Evolutionary conservation across 2,888 invertebrate species (phyloP).

Genomic region (Torymus tubicola): DNA sequence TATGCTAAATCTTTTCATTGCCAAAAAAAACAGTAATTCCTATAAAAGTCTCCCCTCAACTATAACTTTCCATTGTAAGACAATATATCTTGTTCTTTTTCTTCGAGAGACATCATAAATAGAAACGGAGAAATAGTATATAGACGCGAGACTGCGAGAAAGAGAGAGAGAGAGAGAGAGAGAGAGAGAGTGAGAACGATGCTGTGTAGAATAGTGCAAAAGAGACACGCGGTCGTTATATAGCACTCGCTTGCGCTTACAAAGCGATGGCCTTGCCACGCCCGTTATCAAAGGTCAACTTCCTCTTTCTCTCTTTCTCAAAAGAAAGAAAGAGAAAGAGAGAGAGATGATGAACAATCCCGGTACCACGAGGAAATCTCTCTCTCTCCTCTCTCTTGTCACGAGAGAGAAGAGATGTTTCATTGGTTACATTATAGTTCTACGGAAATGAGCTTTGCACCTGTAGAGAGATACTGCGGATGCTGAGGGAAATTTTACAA

Average conservation of each 20-base stretch:
- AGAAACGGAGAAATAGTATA: not conserved
- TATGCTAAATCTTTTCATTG: no score
- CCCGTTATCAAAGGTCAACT: slow-evolving; percentile 64
- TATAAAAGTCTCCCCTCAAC: no score
- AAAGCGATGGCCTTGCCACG: slow-evolving; percentile 64
- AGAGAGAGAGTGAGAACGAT: not conserved
- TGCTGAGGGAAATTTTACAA: no score
- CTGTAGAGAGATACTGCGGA: no score
- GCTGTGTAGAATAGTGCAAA: slow-evolving; percentile 35
- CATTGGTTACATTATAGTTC: no score
- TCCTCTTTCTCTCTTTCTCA: slow-evolving; percentile 46
- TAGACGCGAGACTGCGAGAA: not conserved
- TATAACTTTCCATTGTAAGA: no score
- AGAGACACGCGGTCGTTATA: slow-evolving; percentile 41
- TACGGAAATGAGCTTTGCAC: no score
- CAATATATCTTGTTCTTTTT: not conserved
- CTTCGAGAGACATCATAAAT: no score
- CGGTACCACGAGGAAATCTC: not conserved
- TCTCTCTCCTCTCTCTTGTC: no score
- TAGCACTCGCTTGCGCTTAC: not conserved
- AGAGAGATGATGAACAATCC: slow-evolving; percentile 25
- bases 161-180: slow-evolving; percentile 1
- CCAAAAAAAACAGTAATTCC: no score
- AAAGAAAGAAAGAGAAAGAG: slow-evolving; percentile 25
- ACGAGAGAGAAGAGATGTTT: slow-evolving; percentile 53